Conservation (phyloP, 2,888 invertebrate species). For the Caenorhabditis sp. region DNA sequence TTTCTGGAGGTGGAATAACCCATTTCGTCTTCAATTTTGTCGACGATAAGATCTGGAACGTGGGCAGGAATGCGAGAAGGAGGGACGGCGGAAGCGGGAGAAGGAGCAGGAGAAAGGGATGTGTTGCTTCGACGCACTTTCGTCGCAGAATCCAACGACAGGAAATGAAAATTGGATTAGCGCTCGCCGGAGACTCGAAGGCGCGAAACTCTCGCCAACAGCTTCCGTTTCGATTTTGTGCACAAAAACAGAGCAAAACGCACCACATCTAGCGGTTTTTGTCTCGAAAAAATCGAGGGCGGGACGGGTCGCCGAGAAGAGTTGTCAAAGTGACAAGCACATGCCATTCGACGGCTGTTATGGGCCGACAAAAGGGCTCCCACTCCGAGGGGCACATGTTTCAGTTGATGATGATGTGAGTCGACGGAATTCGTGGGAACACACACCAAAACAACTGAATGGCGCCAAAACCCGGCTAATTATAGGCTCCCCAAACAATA, state of each 20-base stretch:
- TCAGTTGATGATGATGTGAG: conserved; percentile 48
- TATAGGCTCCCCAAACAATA: conserved; percentile 5
- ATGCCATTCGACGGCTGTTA: conserved; percentile 48
- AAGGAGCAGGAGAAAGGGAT: conserved; percentile 7
- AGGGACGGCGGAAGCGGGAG: neutral
- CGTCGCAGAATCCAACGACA: conserved; percentile 25
- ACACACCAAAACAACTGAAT: neutral
- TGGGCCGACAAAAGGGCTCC: conserved; percentile 42
- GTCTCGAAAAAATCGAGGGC: conserved; percentile 28
- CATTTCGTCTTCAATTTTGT: conserved; percentile 42
- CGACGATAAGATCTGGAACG: conserved; percentile 47
- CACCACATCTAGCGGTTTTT: conserved; percentile 4
- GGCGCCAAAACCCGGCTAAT: conserved; percentile 8
- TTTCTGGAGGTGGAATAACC: conserved; percentile 11
- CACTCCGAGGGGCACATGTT: conserved; percentile 46
- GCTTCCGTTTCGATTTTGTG: conserved; percentile 42
- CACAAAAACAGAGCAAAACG: conserved; percentile 10
- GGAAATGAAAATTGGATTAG: conserved; percentile 57
- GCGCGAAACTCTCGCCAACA: conserved; percentile 38
- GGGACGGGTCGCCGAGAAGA: conserved; percentile 20
- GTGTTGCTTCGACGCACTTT: conserved; percentile 20
- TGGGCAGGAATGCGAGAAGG: conserved; percentile 20
- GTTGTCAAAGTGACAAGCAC: conserved; percentile 51
- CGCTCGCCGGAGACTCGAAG: conserved; percentile 12
- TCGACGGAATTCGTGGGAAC: conserved; percentile 12